A percentile compares a stretch with the other conserved stretches of the same genome.
Conservation (phyloP, 2,113 vertebrate species). For the Formicarius rufipectus region DNA sequence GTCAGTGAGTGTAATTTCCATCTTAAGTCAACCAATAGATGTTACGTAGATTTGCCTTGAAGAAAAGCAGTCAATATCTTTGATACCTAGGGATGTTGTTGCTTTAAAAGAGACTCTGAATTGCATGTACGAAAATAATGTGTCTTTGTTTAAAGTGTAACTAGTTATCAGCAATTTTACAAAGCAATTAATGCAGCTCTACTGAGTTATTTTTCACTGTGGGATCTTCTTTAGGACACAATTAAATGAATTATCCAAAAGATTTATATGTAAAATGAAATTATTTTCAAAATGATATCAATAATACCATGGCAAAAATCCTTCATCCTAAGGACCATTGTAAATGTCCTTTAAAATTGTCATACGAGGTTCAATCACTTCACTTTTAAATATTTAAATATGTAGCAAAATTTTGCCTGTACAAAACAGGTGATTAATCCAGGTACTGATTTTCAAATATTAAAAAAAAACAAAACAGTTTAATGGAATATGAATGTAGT, state of each 20-base stretch:
- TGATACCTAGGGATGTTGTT: neutral
- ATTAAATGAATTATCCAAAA: neutral
- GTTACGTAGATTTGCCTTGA: neutral
- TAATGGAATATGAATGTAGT: fast-evolving
- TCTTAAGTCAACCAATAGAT: neutral
- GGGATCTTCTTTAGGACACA: neutral
- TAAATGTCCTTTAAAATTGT: neutral
- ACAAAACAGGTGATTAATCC: neutral
- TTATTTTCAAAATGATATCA: neutral
- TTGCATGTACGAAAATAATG: neutral
- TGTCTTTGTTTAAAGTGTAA: neutral
- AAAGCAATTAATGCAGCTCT: neutral
- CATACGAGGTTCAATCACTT: neutral
- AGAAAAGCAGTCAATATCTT: neutral
- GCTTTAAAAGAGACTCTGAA: neutral
- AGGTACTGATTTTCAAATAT: neutral
- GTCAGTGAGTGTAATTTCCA: neutral
- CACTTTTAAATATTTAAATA: neutral
- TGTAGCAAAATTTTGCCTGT: neutral
- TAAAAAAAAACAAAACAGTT: neutral
- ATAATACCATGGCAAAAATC: neutral
- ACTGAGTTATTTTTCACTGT: neutral
- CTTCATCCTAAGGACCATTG: neutral
- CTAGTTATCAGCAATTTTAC: neutral
- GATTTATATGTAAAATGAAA: neutral